Evolutionary conservation across 2,797 vertebrate species (phyloP), one percentile per base, ranked within the genome.

Genomic region (Gymnoscopelus braueri): DNA sequence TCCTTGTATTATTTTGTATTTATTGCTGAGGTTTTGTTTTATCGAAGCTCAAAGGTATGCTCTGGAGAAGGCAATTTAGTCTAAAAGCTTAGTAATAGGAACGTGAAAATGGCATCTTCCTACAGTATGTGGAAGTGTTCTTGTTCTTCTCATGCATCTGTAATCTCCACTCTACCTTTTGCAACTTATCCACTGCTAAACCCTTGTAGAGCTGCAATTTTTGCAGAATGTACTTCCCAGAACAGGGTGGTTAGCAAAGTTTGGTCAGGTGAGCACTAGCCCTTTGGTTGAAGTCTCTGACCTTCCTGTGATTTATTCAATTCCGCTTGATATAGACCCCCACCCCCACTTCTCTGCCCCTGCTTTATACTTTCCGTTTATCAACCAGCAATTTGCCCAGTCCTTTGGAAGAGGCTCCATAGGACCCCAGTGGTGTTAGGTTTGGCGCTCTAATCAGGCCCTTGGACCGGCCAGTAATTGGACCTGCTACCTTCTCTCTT

Each of bases 401-500:
- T 14, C 47, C 65, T 51, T 78, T 61, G 75, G 57, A 60, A 67
- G 74, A 65, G 69, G 74, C 81, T 85, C 70, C 69, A 13, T 56
- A 48, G 61, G 54, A 79, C 49, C 5, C 39, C 26, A 54, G 59
- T 3, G 14, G 72, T 78, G 61, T 78, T 32, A 72, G 61, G 79
- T 68, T 73, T 69, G 60, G 65, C 69, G 62, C 69, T 79, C 73
- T 59, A 87, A 90, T 91, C 84, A 83, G 70, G 83, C 76, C 84
- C 71, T 71, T 77, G 72, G 63, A 75, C 82, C 52, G 77, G 78
- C 78, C 81, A 80, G 92, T 88, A 92, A 91, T 82, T 78, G 87
- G 87, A 92, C 87, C 91, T 84, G 70, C 74, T 83, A 50, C 81
- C 63, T 69, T 87, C 78, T 83, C 61, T 73, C 48, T 12, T 79